Conservation (phyloP, 2,888 invertebrate genomes). For the Diachrysia chrysitis region DNA sequence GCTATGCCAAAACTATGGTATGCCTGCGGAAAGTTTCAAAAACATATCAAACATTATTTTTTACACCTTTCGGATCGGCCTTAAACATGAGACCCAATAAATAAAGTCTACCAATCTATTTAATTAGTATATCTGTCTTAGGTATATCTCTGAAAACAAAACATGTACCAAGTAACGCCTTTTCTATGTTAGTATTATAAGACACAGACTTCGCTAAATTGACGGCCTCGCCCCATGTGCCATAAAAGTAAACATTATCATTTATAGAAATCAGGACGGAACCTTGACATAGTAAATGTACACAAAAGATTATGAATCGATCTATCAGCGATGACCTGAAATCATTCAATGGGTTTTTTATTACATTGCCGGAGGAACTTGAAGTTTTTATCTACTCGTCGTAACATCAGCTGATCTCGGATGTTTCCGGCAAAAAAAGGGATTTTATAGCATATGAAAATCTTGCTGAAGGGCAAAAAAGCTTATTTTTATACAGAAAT, state of each 20-base stretch:
- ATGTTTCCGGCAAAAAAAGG: not conserved
- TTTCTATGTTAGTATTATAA: constrained; percentile 14
- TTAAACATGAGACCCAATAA: no score
- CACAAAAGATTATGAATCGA: constrained; percentile 55
- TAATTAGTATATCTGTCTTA: not conserved
- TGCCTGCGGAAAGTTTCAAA: no score
- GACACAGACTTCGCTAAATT: constrained; percentile 19
- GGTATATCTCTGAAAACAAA: not conserved
- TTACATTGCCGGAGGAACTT: constrained; percentile 18
- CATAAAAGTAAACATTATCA: constrained; percentile 41
- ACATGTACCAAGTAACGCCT: constrained; percentile 9
- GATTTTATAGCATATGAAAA: not conserved
- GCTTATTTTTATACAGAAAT: not conserved
- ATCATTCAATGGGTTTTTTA: constrained; percentile 34
- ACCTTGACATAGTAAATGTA: constrained; percentile 58
- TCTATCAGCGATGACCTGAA: constrained; percentile 56
- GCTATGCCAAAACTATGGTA: no score
- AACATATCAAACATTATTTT: no score
- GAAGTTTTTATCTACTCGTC: constrained; percentile 30
- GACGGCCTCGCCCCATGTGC: constrained; percentile 16
- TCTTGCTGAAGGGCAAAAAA: not conserved
- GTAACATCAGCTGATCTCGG: not conserved
- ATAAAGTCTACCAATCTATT: no score
- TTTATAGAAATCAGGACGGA: constrained; percentile 53
- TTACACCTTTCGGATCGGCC: no score